These are phyloP conservation scores for Acropternis orthonyx DNA, from an alignment of 2,797 vertebrate genomes.

Conservation along the genomic window DNA sequence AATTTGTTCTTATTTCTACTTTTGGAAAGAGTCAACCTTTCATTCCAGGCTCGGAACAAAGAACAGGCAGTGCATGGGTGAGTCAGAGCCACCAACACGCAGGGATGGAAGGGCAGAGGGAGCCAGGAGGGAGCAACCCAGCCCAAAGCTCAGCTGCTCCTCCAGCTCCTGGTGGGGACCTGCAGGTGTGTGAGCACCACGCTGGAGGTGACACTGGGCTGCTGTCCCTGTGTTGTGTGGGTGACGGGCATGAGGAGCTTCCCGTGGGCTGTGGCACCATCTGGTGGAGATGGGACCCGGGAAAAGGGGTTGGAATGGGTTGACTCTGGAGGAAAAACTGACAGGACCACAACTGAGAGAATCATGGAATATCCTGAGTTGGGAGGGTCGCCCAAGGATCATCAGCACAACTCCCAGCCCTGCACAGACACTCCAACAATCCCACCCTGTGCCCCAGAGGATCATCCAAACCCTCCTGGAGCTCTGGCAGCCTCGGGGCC, in stretches of 20 bases:
- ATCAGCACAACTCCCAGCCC: not conserved
- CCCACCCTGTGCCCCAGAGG: not conserved
- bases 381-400: not conserved
- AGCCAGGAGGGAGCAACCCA: rapidly evolving
- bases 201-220: not conserved
- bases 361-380: not conserved
- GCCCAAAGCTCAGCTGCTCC: not conserved
- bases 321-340: not conserved
- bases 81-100: rapidly evolving
- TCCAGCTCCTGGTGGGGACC: not conserved
- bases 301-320: not conserved
- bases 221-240: rapidly evolving
- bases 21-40: not conserved
- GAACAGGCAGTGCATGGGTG: not conserved
- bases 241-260: not conserved
- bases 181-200: not conserved
- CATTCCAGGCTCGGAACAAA: not conserved
- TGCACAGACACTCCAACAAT: not conserved
- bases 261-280: constrained; percentile 12
- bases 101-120: not conserved
- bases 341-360: not conserved
- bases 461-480: not conserved
- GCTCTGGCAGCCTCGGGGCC: not conserved
- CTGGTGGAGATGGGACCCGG: not conserved
- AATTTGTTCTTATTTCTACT: not conserved